Evolutionary conservation across 2,113 vertebrate species (phyloP), one percentile per base, ranked within the genome.

Genomic region (Genyomyrus donnyi): DNA sequence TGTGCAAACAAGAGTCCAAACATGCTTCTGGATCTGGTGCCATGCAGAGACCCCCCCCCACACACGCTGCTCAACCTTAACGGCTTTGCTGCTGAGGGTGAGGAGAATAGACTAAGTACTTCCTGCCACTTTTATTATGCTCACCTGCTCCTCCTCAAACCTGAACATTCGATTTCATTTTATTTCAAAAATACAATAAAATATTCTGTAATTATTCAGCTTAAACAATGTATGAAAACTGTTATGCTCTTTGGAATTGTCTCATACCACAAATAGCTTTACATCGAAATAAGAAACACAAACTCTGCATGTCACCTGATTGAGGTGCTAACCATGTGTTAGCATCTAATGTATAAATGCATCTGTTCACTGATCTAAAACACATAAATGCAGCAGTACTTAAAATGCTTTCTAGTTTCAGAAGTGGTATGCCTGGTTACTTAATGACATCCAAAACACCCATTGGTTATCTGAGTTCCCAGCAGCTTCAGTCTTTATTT

Each of bases 391-490:
- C 7, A 56, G 24, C 49, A 83, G 52, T 31, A 89, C 50, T 24
- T 35, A 24, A 58, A 62, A 58, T 31, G 4, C 15, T 52, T 53
- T 45, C 45, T 50, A 45, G 27, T 89, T 84, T 11, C n/a, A 49
- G 35, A 66, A 62, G 35, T 2, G n/a, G 53, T 27, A n/a, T 45
- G 31, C 66, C 53, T 48, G 52, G 83, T 90, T 85, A 7, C 27
- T 56, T 46, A 6, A 24, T 35, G 52, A 48, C 24, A 48, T 10
- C 53, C n/a, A 48, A 24, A 31, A 86, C 21, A 88, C 52, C 27
- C 27, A 35, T 21, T 21, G 52, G 49, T 4, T 88, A 91, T 88
- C 62, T 91, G 85, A 90, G 85, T 80, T 91, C 88, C 42, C 92
- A 53, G 87, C 85, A 66, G 5, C 19, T 85, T 90, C 58, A 53